Base-by-base conservation (phyloP, 2,113 vertebrate genomes). In the Diglossa brunneiventris region DNA sequence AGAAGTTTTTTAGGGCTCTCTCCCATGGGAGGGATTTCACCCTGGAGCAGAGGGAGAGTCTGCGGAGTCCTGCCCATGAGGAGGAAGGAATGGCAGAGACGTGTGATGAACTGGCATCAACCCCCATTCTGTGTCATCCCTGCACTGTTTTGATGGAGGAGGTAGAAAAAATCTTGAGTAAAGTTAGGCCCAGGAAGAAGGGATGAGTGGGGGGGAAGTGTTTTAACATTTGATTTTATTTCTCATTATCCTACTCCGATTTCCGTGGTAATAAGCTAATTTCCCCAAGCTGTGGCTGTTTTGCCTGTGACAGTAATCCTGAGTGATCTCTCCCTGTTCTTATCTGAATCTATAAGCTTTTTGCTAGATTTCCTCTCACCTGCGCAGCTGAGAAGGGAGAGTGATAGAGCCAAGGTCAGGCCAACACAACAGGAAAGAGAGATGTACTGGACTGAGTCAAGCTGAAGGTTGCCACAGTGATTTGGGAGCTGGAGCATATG, bases 51-150 rank as follows among this genome's bases (percentile, higher is more conserved):
- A 67, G 37, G 10, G 44, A 46, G 37, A 44, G 7, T 67, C 15
- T 67, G 33, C 67, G 27, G 9, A 67, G 33, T 46, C 20, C 39
- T 68, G 11, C 11, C 42, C 13, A 46, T 30, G 28, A 52, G 77
- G 24, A 75, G 16, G 42, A 72, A 31, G 41, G 13, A 82, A 28
- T 61, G 33, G 4, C 28, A 82, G 39, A 33, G 31, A 52, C 18
- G 1, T 31, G 9, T 44, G 35, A 58, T 67, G 37, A 67, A 44
- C 12, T 66, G 27, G 20, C 2, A 8, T 66, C 0, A 0, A 11
- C 15, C 19, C 15, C 33, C 23, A 58, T 33, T 74, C 44, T 50
- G 18, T 52, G 33, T 30, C 22, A 69, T 13, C 13, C 9, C 37
- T 89, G 37, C 23, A 52, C 13, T 39, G 3, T 59, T 74, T 39